Percentiles rank a stretch among this genome's conserved stretches.
Conservation (phyloP, 2,888 invertebrate genomes). For the Tachina lurida region DNA sequence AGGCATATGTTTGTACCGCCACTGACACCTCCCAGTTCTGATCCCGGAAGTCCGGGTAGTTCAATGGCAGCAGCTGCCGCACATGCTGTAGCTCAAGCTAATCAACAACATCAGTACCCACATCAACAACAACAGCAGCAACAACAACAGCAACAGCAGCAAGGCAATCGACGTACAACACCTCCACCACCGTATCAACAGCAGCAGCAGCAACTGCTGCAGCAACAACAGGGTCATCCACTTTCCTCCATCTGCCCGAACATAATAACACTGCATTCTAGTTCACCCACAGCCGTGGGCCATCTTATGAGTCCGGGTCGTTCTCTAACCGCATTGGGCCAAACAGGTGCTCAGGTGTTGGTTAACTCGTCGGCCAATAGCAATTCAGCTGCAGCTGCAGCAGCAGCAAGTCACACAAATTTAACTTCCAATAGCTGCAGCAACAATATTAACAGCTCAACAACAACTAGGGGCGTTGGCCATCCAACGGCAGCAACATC, state of each 20-base stretch:
- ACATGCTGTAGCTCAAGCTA: slow-evolving; percentile 77
- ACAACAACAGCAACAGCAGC: slow-evolving; percentile 78
- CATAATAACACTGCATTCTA: slow-evolving; percentile 76
- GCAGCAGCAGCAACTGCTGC: slow-evolving; percentile 72
- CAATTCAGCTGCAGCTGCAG: slow-evolving; percentile 26
- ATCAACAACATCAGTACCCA: slow-evolving; percentile 75
- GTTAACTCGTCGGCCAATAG: slow-evolving; percentile 64
- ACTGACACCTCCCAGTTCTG: slow-evolving; percentile 93
- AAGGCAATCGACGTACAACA: slow-evolving; percentile 76
- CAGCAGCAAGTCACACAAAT: slow-evolving; percentile 58
- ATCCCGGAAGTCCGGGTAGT: slow-evolving; percentile 92
- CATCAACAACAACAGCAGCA: slow-evolving; percentile 83
- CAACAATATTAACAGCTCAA: slow-evolving; percentile 45
- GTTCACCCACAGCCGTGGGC: slow-evolving; percentile 61
- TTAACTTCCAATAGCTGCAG: slow-evolving; percentile 34
- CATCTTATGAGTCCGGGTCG: slow-evolving; percentile 75
- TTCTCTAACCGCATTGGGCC: slow-evolving; percentile 75
- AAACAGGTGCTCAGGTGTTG: slow-evolving; percentile 57
- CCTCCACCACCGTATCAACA: slow-evolving; percentile 79
- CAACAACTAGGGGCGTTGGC: slow-evolving; percentile 64
- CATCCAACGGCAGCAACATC: slow-evolving; percentile 42
- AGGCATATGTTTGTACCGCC: slow-evolving; percentile 91
- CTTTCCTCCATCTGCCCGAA: slow-evolving; percentile 79
- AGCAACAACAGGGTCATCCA: slow-evolving; percentile 76
- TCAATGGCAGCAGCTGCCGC: slow-evolving; percentile 86